Evolutionary conservation across 2,888 invertebrate species (phyloP), one percentile per base, ranked within the genome.

Genomic region (Periphyllus acericola): DNA sequence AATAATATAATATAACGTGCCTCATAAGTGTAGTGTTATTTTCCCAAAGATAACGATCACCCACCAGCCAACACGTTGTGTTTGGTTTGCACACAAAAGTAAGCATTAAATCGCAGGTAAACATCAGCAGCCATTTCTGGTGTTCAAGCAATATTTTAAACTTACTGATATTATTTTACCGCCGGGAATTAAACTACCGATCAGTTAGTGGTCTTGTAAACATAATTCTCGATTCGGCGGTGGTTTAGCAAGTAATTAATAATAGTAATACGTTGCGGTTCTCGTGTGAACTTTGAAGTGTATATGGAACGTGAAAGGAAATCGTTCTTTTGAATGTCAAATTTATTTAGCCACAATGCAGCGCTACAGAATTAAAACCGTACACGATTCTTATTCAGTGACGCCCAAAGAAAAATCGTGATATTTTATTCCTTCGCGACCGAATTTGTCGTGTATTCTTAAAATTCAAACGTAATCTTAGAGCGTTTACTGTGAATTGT

Each of bases 71-170:
- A 55, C 19, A 52, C 55, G n/a, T n/a, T n/a, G 74, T 74, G 74
- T n/a, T 55, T 60, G 19, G n/a, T 34, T 32, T 72, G 25, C 72
- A 34, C 6, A 21, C n/a, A 25, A 14, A 34, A 34, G 34, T 60
- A 75, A 83, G 36, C 66, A 66, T 40, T 75, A 75, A 60, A 34
- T 74, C 55, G n/a, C n/a, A 32, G 36, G 25, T 83, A 83, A 52
- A 75, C 19, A 36, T 74, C 40, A 29, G 8, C 66, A 68, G 29
- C 40, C 55, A 36, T 83, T 84, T 66, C 14, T 52, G 29, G 68
- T 34, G 85, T 79, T 85, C 29, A 71, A 85, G 66, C 76, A 66
- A 76, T n/a, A n/a, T n/a, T 84, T 84, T 84, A 68, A 84, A 71
- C 46, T 46, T 29, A 32, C 25, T 17, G 46, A 76, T 66, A 29